Evolutionary conservation across 2,797 vertebrate genomes (phyloP), one percentile per base, ranked within the genome.

Genomic region (Crax fasciolata): DNA sequence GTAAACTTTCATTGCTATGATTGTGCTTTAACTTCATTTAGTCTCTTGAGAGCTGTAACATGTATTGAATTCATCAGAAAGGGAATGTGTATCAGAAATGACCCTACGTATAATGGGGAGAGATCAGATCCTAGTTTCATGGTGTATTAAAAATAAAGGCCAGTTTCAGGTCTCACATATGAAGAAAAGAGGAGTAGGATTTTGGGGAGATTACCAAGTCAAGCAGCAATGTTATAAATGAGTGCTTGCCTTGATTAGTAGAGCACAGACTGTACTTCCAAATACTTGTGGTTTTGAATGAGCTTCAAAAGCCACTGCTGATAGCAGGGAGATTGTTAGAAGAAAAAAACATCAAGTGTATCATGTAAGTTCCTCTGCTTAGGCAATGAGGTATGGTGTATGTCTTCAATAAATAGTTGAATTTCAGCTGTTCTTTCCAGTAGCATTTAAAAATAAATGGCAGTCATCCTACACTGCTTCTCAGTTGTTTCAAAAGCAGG

Each of bases 91-190:
- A 67, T 90, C 84, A 90, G 86, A 88, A 95, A 84, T 82, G 44
- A 93, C 71, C 81, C 57, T 23, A 8, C 77, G 44, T 43, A 17
- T 82, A 96, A 68, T 65, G 76, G 46, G 15, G 77, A 28, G 67
- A 93, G 59, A 96, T 93, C 58, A 89, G 58, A 59, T 85, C 65
- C 66, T 81, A 57, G 72, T 89, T 96, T 93, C 79, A 97, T 74
- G 66, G 62, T 93, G 74, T 75, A 72, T 96, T 95, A 67, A 83
- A 94, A 92, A 39, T 8, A 83, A 89, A 89, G 46, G 27, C 84
- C 82, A 51, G 76, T 55, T 89, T 97, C 96, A 81, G 79, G 93
- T 95, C 87, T 92, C 87, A 18, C 23, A 39, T 44, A 12, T 8
- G 73, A 95, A 91, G 63, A 91, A 81, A 87, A 63, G 65, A 58